Percentiles rank a stretch among this genome's conserved stretches.
Conservation (phyloP, 2,113 vertebrate genomes). For the Leptobrachium ailaonicum region DNA sequence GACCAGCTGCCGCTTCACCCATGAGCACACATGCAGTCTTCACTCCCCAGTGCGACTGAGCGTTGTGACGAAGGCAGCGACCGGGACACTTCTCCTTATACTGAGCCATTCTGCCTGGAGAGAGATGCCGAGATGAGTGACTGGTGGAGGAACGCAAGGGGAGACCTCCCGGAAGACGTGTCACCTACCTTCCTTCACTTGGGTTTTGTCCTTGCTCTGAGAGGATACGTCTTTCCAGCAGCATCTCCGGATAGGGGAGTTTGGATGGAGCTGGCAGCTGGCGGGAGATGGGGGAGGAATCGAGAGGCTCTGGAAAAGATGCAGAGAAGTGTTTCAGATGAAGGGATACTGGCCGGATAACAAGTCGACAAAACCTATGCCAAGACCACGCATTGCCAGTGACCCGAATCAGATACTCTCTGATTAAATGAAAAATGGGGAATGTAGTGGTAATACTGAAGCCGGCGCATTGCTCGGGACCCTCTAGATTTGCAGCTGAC, state of each 20-base stretch:
- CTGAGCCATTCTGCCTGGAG: conserved; percentile 19
- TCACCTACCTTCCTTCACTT: conserved; percentile 42
- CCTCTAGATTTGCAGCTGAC: too few relatives aligned
- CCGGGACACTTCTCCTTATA: conserved; percentile 59
- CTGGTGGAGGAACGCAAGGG: not conserved
- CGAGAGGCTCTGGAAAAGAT: conserved; percentile 32
- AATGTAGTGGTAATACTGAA: too few relatives aligned
- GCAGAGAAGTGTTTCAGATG: not conserved
- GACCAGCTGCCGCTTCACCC: conserved; percentile 76
- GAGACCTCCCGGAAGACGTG: not conserved
- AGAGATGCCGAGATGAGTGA: not conserved
- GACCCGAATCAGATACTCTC: too few relatives aligned
- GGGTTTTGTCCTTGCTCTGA: conserved; percentile 7
- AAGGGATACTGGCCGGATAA: too few relatives aligned
- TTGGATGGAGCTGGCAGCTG: conserved; percentile 36
- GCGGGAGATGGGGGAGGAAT: conserved; percentile 34
- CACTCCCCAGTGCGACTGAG: conserved; percentile 68
- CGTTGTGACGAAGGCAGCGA: conserved; percentile 76
- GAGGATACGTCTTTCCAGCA: conserved; percentile 16
- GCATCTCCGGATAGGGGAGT: conserved; percentile 14
- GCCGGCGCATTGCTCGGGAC: too few relatives aligned
- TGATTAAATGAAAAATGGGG: too few relatives aligned
- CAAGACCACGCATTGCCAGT: too few relatives aligned
- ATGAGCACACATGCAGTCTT: conserved; percentile 76
- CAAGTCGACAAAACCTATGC: too few relatives aligned